Evolutionary conservation across 2,113 vertebrate species (phyloP), one percentile per base, ranked within the genome.

Genomic region (Phalacrocorax aristotelis): DNA sequence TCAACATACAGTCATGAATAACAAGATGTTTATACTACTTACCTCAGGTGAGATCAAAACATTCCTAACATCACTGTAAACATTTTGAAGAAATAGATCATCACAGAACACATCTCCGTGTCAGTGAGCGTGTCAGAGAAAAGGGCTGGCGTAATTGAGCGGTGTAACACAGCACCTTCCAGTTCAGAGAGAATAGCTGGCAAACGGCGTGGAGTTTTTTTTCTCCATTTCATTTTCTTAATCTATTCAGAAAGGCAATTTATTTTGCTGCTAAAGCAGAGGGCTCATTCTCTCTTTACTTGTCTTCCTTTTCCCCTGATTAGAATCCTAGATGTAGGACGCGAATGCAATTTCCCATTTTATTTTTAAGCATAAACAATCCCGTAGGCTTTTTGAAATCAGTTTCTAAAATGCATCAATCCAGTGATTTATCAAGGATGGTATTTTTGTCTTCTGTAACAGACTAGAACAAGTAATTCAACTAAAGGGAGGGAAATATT

Each of bases 1-100:
- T 71, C 55, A 82, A 34, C 44, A 58, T 2, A 3, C 17, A 38
- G 64, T 44, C 57, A 78, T 23, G 30, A 87, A 55, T 55, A 78
- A 74, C 15, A 61, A 30, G 68, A 64, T 87, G 52, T 40, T 90
- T 90, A 52, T 52, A 40, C 72, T 57, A 87, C 69, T 93, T 91
- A 92, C 64, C 72, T 71, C 57, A 84, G 65, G 40, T 38, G 30
- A 95, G 86, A 84, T 52, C 40, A 89, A 93, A 94, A 61, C 48
- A 55, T 42, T 80, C 25, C 62, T 54, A 87, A 22, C 55, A 62
- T 34, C 8, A 26, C 58, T 58, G 70, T 76, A 69, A 97, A 93
- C 57, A 40, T 25, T 66, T 44, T 40, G 44, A 96, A 92, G 65
- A 76, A 84, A 78, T 7, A 42, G 44, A 62, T 95, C 72, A 82